Percentiles rank a stretch among this genome's conserved stretches.
phyloP scores from a whole-genome alignment of 2,888 invertebrate genomes.

The Stenchaetothrips biformis region DNA sequence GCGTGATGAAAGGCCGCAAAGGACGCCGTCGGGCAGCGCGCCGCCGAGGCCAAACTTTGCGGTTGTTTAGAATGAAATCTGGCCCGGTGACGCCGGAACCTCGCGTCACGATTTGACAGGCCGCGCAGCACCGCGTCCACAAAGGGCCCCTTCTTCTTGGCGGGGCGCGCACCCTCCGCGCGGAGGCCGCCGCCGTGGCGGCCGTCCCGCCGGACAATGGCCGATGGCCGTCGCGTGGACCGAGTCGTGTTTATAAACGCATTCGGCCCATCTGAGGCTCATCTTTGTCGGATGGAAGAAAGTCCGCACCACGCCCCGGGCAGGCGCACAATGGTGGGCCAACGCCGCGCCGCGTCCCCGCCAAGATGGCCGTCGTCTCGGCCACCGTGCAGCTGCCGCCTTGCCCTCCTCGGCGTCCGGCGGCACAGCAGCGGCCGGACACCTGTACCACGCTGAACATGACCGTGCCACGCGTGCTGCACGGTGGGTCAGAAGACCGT shows the following conservation, averaged over 20 bases:
- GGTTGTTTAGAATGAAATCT: constrained; percentile 8
- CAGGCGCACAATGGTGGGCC: background rate
- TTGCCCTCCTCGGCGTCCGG: too few relatives aligned
- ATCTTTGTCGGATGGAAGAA: constrained; percentile 16
- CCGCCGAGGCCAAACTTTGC: background rate
- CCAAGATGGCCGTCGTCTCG: too few relatives aligned
- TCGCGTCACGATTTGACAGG: background rate
- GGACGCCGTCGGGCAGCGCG: background rate
- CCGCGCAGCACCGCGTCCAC: too few relatives aligned
- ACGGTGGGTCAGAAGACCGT: too few relatives aligned
- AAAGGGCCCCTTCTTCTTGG: too few relatives aligned
- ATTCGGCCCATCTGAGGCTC: constrained; percentile 2
- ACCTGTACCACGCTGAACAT: too few relatives aligned
- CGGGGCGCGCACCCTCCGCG: background rate
- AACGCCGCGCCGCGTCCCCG: background rate
- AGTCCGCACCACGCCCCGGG: background rate
- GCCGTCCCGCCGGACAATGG: too few relatives aligned
- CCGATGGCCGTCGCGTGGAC: too few relatives aligned
- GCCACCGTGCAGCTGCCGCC: too few relatives aligned
- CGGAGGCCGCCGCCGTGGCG: background rate
- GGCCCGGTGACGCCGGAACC: background rate
- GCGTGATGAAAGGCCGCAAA: too few relatives aligned
- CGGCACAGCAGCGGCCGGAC: too few relatives aligned
- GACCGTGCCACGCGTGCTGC: too few relatives aligned
- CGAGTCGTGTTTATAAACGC: constrained; percentile 12